Percentiles rank a stretch among this genome's conserved stretches.
These are phyloP conservation scores for Semnornis frantzii DNA, from an alignment of 2,113 vertebrate species.

Conservation along the genomic window DNA sequence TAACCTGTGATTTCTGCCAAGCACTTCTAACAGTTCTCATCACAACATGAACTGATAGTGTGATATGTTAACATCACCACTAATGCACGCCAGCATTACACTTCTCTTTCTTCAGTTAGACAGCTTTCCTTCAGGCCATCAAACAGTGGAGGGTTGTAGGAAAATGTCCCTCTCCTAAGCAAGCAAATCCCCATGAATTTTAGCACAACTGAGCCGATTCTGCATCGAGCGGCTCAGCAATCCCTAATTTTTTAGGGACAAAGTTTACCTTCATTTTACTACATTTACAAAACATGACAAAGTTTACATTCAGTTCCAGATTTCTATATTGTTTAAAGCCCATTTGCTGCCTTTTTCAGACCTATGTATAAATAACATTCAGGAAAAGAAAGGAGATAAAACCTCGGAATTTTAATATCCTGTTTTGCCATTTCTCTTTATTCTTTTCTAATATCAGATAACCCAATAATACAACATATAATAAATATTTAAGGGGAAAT, in stretches of 20 bases:
- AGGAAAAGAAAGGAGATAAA: slow-evolving; percentile 26
- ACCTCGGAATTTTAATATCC: slow-evolving; percentile 43
- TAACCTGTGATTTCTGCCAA: slow-evolving; percentile 60
- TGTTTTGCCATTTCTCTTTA: slow-evolving; percentile 54
- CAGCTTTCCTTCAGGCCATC: slow-evolving; percentile 62
- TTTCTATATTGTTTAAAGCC: slow-evolving; percentile 5
- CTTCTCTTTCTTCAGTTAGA: slow-evolving; percentile 48
- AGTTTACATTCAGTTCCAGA: not conserved
- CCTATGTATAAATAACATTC: slow-evolving; percentile 13
- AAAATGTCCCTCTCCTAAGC: slow-evolving; percentile 29
- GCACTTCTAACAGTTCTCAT: slow-evolving; percentile 58
- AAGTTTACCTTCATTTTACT: not conserved
- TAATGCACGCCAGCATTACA: slow-evolving; percentile 58
- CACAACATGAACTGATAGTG: slow-evolving; percentile 64
- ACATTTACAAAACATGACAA: not conserved
- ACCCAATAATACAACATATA: slow-evolving; percentile 47
- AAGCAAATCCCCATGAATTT: not conserved
- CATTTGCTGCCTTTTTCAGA: not conserved
- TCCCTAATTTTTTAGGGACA: not conserved
- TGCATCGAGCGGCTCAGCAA: not conserved
- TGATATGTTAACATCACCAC: slow-evolving; percentile 60
- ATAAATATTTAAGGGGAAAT: slow-evolving; percentile 60
- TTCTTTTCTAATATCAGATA: slow-evolving; percentile 48
- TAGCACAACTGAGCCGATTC: not conserved
- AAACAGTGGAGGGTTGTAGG: slow-evolving; percentile 27